Evolutionary conservation across 2,888 invertebrate species (phyloP).

Genomic region (Eupithecia centaureata): DNA sequence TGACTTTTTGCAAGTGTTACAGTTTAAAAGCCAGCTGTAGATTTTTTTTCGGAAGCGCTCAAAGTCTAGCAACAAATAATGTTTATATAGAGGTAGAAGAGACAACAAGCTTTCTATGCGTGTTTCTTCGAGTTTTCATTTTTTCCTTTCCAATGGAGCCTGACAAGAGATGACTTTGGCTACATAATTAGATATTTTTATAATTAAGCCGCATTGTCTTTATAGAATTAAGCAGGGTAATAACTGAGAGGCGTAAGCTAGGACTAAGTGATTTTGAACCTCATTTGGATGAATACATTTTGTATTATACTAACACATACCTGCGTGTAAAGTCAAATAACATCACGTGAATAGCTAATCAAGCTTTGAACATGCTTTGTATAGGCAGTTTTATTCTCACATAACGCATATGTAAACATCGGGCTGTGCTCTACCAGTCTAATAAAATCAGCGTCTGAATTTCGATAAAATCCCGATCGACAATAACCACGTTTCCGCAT

Average conservation of each 20-base stretch:
- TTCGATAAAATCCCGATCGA: slow-evolving; percentile 63
- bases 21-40: background rate
- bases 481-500: slow-evolving; percentile 73
- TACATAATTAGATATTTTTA: background rate
- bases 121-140: too few species aligned
- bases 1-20: slow-evolving; percentile 22
- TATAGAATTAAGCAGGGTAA: background rate
- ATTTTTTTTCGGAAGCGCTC: background rate
- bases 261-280: background rate
- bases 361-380: background rate
- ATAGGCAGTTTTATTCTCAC: background rate
- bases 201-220: background rate
- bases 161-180: background rate
- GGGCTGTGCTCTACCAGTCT: background rate
- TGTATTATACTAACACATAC: background rate
- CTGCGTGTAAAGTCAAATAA: background rate
- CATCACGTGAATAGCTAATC: background rate
- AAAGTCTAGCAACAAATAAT: background rate
- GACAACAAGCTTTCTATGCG: too few species aligned
- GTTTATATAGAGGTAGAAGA: too few species aligned
- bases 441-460: slow-evolving; percentile 50
- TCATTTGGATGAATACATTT: background rate
- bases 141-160: too few species aligned
- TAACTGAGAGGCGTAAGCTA: background rate
- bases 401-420: background rate